Conservation (phyloP, 92 coral and sea anemone species). For the Meandrina meandrites region DNA sequence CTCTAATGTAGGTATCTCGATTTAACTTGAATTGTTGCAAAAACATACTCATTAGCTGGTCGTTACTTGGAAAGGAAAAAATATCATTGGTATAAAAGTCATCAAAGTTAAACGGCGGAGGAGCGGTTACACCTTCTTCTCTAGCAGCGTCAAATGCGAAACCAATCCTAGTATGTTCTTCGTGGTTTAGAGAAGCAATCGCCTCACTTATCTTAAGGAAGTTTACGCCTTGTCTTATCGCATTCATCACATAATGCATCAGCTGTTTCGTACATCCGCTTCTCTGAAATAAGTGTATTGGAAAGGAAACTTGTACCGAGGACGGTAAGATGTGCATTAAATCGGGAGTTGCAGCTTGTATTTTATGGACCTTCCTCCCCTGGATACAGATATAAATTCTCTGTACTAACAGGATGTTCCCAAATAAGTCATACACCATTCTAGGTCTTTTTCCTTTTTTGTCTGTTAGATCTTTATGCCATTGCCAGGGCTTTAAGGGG, state of each 20-base stretch:
- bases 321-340: neutral
- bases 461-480: neutral
- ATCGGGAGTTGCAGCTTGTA: neutral
- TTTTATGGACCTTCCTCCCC: neutral
- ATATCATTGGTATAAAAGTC: slow-evolving; percentile 39
- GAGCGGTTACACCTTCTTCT: neutral
- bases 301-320: neutral
- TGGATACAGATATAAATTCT: neutral
- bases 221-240: slow-evolving; percentile 50
- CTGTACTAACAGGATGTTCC: neutral
- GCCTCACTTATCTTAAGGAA: slow-evolving; percentile 51
- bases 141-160: neutral
- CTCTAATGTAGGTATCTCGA: slow-evolving; percentile 18
- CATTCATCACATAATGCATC: slow-evolving; percentile 21
- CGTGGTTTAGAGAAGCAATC: slow-evolving; percentile 23
- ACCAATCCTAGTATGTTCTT: neutral
- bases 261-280: slow-evolving; percentile 41
- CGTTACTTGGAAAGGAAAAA: slow-evolving; percentile 54
- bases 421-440: neutral
- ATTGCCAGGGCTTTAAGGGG: neutral
- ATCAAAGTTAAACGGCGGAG: neutral
- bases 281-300: neutral
- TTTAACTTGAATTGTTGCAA: slow-evolving; percentile 37
- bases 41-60: slow-evolving; percentile 55
- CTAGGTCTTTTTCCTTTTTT: neutral